Evolutionary conservation across 1,140 invertebrate species (phyloP).

Genomic region (Eriosoma lanigerum): DNA sequence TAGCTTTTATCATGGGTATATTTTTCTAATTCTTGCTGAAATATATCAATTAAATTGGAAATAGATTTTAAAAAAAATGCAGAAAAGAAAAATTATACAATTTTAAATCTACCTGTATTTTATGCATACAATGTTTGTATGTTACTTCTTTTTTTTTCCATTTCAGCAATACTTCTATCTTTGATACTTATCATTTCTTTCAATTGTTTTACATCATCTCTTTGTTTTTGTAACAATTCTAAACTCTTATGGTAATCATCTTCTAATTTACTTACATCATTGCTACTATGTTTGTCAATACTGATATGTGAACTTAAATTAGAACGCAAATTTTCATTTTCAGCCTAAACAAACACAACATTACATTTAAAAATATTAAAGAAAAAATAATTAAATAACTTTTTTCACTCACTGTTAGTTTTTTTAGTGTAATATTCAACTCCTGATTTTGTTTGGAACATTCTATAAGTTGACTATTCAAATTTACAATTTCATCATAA

Average conservation of each 20-base stretch:
- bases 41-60: neutral
- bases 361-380: neutral
- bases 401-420: constrained; percentile 1
- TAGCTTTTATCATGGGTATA: constrained; percentile 25
- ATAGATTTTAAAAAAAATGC: too few relatives aligned
- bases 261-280: constrained; percentile 21
- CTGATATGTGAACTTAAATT: neutral
- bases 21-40: constrained; percentile 38
- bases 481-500: constrained; percentile 1
- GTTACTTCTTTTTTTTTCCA: constrained; percentile 48
- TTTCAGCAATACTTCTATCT: constrained; percentile 36
- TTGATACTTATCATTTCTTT: constrained; percentile 15
- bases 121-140: constrained; percentile 38
- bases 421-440: constrained; percentile 27
- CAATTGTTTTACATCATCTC: constrained; percentile 35
- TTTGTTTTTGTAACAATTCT: constrained; percentile 37
- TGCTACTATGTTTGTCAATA: neutral
- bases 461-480: constrained; percentile 37
- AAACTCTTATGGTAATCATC: constrained; percentile 31
- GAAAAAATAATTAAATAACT: neutral
- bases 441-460: constrained; percentile 43
- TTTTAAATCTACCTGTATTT: constrained; percentile 19
- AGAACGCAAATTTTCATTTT: constrained; percentile 37
- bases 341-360: constrained; percentile 11
- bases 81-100: too few relatives aligned